phyloP scores from a whole-genome alignment of 2,113 vertebrate species.

The Nycticebus coucang region DNA sequence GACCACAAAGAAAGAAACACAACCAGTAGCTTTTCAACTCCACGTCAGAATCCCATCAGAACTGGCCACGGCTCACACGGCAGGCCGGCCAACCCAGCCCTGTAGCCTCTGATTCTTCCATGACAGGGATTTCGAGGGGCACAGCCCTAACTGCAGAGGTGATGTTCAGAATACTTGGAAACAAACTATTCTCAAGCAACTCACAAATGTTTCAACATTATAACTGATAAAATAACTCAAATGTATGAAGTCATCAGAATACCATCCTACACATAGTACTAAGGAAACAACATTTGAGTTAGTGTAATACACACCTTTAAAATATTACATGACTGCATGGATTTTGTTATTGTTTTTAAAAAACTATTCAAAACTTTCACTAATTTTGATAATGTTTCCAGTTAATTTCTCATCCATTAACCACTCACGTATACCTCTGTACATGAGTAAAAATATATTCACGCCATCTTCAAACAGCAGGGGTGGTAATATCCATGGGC shows the following conservation, averaged over 20 bases:
- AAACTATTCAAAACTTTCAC: background rate
- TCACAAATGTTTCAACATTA: background rate
- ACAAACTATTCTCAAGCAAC: slow-evolving; percentile 25
- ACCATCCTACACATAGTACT: background rate
- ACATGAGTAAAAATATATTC: background rate
- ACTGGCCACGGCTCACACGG: background rate
- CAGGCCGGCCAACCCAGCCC: background rate
- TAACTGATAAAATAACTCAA: background rate
- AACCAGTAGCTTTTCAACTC: background rate
- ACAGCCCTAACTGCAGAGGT: background rate
- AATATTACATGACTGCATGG: background rate
- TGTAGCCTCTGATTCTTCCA: background rate
- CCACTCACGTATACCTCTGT: background rate
- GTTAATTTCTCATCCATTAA: background rate
- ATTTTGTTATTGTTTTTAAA: background rate
- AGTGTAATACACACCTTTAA: background rate
- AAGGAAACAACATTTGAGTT: background rate
- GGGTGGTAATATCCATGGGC: background rate
- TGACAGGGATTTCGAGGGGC: background rate
- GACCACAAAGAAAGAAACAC: background rate
- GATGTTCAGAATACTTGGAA: background rate
- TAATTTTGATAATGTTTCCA: background rate
- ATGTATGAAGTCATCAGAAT: background rate
- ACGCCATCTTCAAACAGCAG: background rate
- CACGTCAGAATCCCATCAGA: background rate